Conservation (phyloP, 2,113 vertebrate genomes). For the Spea bombifrons region DNA sequence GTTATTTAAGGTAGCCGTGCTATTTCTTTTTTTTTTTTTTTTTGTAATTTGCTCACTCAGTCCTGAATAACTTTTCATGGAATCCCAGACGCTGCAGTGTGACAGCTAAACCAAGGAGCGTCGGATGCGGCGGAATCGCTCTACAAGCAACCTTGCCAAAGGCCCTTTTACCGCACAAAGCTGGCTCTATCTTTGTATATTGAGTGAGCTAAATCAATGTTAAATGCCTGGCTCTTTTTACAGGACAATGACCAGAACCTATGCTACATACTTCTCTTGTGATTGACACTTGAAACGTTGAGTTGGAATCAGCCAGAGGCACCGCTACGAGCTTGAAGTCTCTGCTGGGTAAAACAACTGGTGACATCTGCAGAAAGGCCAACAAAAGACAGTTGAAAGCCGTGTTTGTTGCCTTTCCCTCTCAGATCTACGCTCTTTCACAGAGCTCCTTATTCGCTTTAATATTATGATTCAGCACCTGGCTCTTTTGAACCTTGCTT, state of each 20-base stretch:
- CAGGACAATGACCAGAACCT: constrained; percentile 96
- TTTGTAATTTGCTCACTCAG: constrained; percentile 80
- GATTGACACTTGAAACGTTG: constrained; percentile 99
- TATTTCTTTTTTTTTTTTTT: constrained; percentile 79
- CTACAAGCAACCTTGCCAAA: constrained; percentile 98
- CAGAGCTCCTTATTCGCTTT: constrained; percentile 82
- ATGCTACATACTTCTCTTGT: constrained; percentile 86
- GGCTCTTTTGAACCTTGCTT: constrained; percentile 92
- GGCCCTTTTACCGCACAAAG: constrained; percentile 86
- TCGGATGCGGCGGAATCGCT: constrained; percentile 78
- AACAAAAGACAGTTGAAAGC: constrained; percentile 98
- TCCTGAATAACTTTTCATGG: constrained; percentile 80
- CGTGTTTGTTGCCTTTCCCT: constrained; percentile 82
- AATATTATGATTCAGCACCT: constrained; percentile 93
- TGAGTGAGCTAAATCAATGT: constrained; percentile 94
- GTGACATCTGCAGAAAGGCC: constrained; percentile 97
- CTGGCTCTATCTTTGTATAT: constrained; percentile 89
- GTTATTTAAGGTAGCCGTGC: constrained; percentile 70
- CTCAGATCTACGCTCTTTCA: constrained; percentile 85
- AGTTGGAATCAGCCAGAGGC: constrained; percentile 94
- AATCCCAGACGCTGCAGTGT: constrained; percentile 81
- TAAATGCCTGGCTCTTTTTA: constrained; percentile 93
- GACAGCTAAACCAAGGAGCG: constrained; percentile 86
- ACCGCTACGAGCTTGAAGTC: constrained; percentile 91
- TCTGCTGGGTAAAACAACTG: constrained; percentile 95